Conservation (phyloP, 2,113 vertebrate genomes). For the Cebus imitator region DNA sequence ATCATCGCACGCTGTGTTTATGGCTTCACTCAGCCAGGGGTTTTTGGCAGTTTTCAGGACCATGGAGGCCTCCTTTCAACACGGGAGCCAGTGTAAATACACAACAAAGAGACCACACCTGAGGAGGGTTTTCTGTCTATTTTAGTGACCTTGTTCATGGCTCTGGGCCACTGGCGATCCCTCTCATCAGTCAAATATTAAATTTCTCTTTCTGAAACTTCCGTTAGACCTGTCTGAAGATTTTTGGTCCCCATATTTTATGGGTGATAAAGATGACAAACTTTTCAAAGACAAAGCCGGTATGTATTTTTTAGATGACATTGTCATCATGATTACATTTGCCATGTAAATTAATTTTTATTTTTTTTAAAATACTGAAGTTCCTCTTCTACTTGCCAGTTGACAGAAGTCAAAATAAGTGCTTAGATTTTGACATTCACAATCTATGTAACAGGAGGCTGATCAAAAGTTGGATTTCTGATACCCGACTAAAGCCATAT, state of each 20-base stretch:
- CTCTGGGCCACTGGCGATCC: background rate
- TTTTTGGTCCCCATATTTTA: background rate
- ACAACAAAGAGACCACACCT: background rate
- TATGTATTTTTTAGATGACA: background rate
- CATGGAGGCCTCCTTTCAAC: background rate
- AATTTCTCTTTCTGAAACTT: background rate
- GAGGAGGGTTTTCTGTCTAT: background rate
- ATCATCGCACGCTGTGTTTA: background rate
- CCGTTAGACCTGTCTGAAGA: background rate
- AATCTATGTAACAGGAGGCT: background rate
- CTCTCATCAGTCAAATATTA: background rate
- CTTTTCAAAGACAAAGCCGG: background rate
- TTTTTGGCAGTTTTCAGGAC: background rate
- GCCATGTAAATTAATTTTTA: background rate
- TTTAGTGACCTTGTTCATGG: background rate
- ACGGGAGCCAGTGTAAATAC: background rate
- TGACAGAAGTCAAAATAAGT: background rate
- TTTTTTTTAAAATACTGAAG: background rate
- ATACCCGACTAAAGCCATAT: accelerated
- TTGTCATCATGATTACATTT: background rate
- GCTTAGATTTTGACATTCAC: background rate
- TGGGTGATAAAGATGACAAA: background rate
- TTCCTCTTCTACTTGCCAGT: background rate
- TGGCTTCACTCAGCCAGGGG: background rate
- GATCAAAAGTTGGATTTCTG: background rate